These are phyloP conservation scores for Uropsilus gracilis DNA, from an alignment of 2,113 vertebrate genomes.

Conservation along the genomic window DNA sequence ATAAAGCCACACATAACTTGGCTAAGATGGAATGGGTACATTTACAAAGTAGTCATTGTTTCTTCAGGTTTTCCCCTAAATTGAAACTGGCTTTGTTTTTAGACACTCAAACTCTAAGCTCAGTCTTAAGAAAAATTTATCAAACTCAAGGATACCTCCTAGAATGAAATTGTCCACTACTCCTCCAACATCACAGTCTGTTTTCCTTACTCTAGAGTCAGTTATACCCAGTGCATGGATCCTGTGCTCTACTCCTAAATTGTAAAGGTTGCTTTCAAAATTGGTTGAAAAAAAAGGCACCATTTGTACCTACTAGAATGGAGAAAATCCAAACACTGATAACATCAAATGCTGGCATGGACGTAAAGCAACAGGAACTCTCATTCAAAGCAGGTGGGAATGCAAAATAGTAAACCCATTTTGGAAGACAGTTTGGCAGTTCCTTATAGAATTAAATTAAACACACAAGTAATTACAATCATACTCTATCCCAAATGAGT, in stretches of 20 bases:
- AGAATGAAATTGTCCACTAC: background rate
- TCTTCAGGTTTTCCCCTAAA: background rate
- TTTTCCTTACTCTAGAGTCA: background rate
- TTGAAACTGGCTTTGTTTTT: background rate
- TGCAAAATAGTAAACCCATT: background rate
- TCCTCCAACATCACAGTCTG: background rate
- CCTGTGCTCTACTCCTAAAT: background rate
- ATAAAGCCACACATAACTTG: background rate
- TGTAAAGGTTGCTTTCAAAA: background rate
- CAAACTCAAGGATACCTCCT: background rate
- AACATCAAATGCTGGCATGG: background rate
- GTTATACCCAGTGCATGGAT: background rate
- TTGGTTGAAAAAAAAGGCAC: background rate
- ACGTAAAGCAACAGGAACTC: background rate
- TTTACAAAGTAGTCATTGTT: background rate
- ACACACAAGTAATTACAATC: background rate
- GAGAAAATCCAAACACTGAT: background rate
- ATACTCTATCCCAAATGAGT: background rate
- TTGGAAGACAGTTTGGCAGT: background rate
- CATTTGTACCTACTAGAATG: background rate
- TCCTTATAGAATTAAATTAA: background rate
- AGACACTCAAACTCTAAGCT: background rate
- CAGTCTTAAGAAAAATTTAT: background rate
- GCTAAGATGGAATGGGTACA: background rate
- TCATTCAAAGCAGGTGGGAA: background rate